These are phyloP conservation scores for Drosophila subpulchrella DNA, from an alignment of 1,140 invertebrate species.

Conservation along the genomic window DNA sequence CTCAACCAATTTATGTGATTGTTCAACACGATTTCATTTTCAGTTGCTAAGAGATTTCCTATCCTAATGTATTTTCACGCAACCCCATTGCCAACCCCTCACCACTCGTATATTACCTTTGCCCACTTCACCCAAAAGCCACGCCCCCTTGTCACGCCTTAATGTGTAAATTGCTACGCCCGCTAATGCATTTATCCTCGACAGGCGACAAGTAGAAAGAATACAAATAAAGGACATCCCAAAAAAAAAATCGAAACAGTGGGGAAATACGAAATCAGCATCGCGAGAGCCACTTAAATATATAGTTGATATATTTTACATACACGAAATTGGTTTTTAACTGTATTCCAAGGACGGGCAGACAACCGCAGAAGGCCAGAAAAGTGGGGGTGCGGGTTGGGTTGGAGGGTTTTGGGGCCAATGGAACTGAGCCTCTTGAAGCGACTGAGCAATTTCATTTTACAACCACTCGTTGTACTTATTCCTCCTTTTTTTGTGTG, in stretches of 20 bases:
- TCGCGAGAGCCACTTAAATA: constrained; percentile 73
- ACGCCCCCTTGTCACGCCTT: constrained; percentile 49
- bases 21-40: constrained; percentile 27
- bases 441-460: constrained; percentile 75
- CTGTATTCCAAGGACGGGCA: constrained; percentile 54
- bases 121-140: constrained; percentile 10
- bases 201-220: constrained; percentile 62
- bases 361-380: constrained; percentile 45
- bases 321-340: constrained; percentile 83
- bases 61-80: constrained; percentile 42
- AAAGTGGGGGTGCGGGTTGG: neutral
- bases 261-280: constrained; percentile 35
- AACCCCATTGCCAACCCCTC: neutral
- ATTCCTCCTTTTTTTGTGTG: constrained; percentile 11
- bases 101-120: constrained; percentile 58
- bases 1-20: constrained; percentile 39
- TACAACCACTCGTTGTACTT: constrained; percentile 78
- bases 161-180: constrained; percentile 66
- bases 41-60: constrained; percentile 32
- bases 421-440: constrained; percentile 40
- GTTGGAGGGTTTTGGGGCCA: neutral
- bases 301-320: constrained; percentile 83
- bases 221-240: constrained; percentile 38
- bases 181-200: constrained; percentile 64
- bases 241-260: constrained; percentile 3